A percentile compares a stretch with the other conserved stretches of the same genome.
Conservation (phyloP, 1,140 invertebrate species). For the Leptonema lineaticorne region DNA sequence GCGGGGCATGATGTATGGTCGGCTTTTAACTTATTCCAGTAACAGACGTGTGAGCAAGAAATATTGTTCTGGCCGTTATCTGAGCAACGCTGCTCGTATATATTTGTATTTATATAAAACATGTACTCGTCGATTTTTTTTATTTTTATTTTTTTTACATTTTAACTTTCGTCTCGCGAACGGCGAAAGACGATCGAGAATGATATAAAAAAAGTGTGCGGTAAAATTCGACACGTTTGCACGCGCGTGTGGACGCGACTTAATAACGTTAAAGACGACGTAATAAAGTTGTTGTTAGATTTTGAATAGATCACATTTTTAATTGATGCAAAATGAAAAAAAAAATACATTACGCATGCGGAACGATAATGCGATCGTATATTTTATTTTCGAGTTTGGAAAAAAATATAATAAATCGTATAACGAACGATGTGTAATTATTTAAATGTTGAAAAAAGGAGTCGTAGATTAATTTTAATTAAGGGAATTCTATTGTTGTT, state of each 20-base stretch:
- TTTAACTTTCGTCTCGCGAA: too few species aligned
- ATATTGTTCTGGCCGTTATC: constrained; percentile 33
- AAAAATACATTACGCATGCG: neutral
- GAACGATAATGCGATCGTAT: neutral
- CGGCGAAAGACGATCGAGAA: too few species aligned
- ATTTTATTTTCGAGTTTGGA: neutral
- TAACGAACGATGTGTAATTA: neutral
- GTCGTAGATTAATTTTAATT: constrained; percentile 2
- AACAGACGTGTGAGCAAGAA: constrained; percentile 37
- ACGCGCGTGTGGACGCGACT: neutral
- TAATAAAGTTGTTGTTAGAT: neutral
- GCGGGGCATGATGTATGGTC: constrained; percentile 35
- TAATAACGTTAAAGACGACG: too few species aligned
- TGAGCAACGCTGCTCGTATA: constrained; percentile 9
- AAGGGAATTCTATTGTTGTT: neutral
- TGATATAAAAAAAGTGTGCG: too few species aligned
- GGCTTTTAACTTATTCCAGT: constrained; percentile 33
- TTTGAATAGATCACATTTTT: neutral
- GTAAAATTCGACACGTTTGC: too few species aligned
- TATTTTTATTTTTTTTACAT: too few species aligned
- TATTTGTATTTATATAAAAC: neutral
- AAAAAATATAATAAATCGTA: neutral
- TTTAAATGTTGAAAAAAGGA: too few species aligned
- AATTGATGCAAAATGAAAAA: neutral
- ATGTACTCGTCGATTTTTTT: too few species aligned